Evolutionary conservation across 2,888 invertebrate species (phyloP).

Genomic region (Capitulum mitella): DNA sequence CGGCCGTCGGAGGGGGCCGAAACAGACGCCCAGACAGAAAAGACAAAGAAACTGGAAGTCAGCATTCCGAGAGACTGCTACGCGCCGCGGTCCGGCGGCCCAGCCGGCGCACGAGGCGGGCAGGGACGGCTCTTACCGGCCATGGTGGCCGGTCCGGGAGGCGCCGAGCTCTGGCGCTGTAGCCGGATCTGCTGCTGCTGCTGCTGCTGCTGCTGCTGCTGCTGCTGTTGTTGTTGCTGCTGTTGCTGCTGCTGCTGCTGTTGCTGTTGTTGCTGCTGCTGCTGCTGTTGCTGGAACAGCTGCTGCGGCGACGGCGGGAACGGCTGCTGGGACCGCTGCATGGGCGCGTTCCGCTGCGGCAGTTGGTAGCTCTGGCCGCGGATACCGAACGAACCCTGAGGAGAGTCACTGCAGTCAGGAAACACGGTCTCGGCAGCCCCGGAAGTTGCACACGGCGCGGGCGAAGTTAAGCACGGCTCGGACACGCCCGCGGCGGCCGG

Average conservation of each 20-base stretch:
- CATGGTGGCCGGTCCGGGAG: not conserved
- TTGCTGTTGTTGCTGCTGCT: conserved; percentile 35
- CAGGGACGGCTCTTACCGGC: not conserved
- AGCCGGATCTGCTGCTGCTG: too few relatives aligned
- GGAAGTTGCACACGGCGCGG: too few relatives aligned
- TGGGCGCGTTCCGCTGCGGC: conserved; percentile 26
- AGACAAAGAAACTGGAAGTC: not conserved
- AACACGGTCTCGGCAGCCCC: too few relatives aligned
- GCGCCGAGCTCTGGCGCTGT: not conserved
- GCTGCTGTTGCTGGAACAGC: conserved; percentile 34
- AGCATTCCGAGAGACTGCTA: not conserved
- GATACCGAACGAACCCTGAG: conserved; percentile 15
- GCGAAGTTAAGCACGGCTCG: too few relatives aligned
- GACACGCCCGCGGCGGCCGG: too few relatives aligned
- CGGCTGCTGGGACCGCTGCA: conserved; percentile 31
- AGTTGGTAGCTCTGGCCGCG: conserved; percentile 25
- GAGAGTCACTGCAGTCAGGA: too few relatives aligned
- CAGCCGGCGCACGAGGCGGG: not conserved
- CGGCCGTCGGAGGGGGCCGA: too few relatives aligned
- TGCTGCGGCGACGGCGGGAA: conserved; percentile 30
- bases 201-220: too few relatives aligned
- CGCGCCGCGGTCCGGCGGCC: not conserved
- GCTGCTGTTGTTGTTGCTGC: too few relatives aligned
- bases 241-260: conserved; percentile 5
- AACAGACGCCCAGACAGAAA: not conserved